Evolutionary conservation across 2,797 vertebrate species (phyloP).

Genomic region (Etheostoma nigrum): DNA sequence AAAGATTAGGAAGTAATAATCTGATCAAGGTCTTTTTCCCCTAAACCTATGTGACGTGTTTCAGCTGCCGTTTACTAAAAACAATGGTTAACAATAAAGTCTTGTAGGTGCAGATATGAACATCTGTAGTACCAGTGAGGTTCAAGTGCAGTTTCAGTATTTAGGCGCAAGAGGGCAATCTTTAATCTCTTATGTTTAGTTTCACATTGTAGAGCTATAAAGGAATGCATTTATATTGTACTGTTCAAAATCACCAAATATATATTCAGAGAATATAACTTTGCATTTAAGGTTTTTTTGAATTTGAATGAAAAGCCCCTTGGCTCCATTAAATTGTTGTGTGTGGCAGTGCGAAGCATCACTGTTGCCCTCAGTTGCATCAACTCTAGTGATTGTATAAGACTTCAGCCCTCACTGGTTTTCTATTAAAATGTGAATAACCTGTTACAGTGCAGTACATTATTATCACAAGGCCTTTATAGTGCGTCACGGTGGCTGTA

Average conservation of each 20-base stretch:
- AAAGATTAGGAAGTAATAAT: neutral
- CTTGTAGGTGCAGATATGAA: neutral
- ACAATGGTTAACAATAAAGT: neutral
- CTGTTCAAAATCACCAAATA: neutral
- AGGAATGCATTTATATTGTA: neutral
- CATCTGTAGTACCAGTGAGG: no score
- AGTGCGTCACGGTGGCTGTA: neutral
- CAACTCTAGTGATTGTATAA: slow-evolving; percentile 48
- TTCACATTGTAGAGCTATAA: neutral
- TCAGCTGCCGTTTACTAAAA: neutral
- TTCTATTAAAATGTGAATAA: slow-evolving; percentile 31
- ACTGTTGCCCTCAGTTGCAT: slow-evolving; percentile 59
- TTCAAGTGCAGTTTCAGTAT: slow-evolving; percentile 34
- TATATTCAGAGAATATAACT: neutral
- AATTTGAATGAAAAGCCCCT: slow-evolving; percentile 10
- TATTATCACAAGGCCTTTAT: neutral
- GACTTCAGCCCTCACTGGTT: slow-evolving; percentile 26
- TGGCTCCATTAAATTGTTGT: neutral
- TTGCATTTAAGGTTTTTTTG: slow-evolving; percentile 6
- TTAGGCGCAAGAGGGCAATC: slow-evolving; percentile 74
- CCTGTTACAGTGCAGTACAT: slow-evolving; percentile 1
- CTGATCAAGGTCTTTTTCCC: neutral
- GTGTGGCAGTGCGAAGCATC: slow-evolving; percentile 14
- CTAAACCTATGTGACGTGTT: neutral
- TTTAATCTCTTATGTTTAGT: slow-evolving; percentile 18